Conservation (phyloP, 2,888 invertebrate species). For the Amiota minor region DNA sequence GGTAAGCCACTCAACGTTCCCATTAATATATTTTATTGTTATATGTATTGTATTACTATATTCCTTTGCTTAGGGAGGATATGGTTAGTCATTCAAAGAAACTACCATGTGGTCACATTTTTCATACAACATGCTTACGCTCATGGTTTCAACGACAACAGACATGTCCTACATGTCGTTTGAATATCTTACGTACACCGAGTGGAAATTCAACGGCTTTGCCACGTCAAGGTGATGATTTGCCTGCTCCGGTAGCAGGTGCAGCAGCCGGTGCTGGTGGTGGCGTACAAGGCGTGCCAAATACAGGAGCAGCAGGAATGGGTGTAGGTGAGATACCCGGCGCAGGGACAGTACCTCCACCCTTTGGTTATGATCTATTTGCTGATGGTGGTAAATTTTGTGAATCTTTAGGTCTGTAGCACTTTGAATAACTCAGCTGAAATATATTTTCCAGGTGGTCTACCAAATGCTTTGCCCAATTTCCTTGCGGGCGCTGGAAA, state of each 20-base stretch:
- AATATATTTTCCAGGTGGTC: too few relatives aligned
- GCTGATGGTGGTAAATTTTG: constrained; percentile 49
- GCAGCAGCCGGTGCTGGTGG: constrained; percentile 46
- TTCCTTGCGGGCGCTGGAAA: constrained; percentile 36
- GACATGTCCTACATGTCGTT: constrained; percentile 98
- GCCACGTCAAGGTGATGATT: constrained; percentile 55
- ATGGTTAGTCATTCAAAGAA: constrained; percentile 90
- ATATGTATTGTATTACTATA: not conserved
- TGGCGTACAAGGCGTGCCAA: constrained; percentile 35
- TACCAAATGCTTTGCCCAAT: constrained; percentile 51
- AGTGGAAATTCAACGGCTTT: constrained; percentile 61
- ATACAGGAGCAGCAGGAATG: constrained; percentile 32
- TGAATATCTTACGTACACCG: constrained; percentile 83
- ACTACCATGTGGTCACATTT: constrained; percentile 98
- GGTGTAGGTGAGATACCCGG: not conserved
- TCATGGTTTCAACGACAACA: constrained; percentile 99
- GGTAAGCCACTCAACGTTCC: constrained; percentile 70
- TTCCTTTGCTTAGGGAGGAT: constrained; percentile 75
- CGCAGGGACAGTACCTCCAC: constrained; percentile 10
- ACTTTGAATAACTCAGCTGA: not conserved
- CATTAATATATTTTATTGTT: constrained; percentile 1
- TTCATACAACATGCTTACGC: constrained; percentile 96
- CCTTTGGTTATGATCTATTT: constrained; percentile 48
- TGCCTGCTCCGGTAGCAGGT: constrained; percentile 43
- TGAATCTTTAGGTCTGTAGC: not conserved